These are phyloP conservation scores for Echinometra lucunter DNA, from an alignment of 53 echinoderm and acorn worm species.

Conservation along the genomic window DNA sequence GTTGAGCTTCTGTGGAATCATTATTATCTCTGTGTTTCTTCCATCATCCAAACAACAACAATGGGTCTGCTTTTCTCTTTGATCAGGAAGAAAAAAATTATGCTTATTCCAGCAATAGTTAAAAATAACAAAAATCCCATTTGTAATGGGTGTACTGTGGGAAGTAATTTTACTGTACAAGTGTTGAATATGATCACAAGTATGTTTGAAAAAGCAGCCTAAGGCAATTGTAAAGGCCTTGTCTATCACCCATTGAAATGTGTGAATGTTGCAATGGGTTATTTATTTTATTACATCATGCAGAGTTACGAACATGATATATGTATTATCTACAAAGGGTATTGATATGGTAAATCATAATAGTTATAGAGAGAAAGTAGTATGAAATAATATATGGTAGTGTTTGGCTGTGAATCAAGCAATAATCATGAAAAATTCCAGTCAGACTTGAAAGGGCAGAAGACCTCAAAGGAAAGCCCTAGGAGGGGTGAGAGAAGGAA, in stretches of 20 bases:
- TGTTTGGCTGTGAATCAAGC: neutral
- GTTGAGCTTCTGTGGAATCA: conserved; percentile 29
- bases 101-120: neutral
- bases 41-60: neutral
- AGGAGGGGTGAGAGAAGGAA: conserved; percentile 6
- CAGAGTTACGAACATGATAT: no score
- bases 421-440: neutral
- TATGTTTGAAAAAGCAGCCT: no score
- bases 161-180: no score
- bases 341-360: no score
- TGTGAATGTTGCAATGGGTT: no score
- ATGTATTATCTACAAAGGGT: no score
- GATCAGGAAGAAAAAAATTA: conserved; percentile 54
- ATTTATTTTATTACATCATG: no score
- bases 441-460: neutral
- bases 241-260: no score
- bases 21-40: conserved; percentile 55
- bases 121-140: neutral
- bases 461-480: conserved; percentile 11
- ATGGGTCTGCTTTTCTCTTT: conserved; percentile 44
- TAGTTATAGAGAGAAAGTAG: neutral
- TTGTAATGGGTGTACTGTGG: no score
- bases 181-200: no score
- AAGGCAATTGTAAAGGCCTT: no score
- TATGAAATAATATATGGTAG: neutral